These are phyloP conservation scores for Ceratoteleas bidentatus DNA, from an alignment of 1,140 invertebrate species.

Conservation along the genomic window DNA sequence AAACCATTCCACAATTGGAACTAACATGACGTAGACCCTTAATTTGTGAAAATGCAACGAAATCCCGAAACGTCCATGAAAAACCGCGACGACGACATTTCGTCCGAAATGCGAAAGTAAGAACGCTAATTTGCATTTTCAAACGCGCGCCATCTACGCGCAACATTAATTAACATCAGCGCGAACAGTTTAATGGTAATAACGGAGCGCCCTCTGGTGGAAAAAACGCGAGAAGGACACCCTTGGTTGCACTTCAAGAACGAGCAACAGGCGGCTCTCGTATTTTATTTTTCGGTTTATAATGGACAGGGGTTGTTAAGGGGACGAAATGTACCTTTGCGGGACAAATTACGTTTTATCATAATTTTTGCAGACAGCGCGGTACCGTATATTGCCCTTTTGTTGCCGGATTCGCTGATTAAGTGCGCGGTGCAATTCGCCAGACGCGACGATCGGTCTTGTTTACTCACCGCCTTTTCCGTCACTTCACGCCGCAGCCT, in stretches of 20 bases:
- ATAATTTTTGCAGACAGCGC: constrained; percentile 33
- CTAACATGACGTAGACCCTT: no score
- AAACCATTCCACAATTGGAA: no score
- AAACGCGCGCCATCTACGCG: no score
- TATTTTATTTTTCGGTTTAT: constrained; percentile 37
- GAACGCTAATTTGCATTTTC: no score
- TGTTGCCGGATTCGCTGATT: constrained; percentile 22
- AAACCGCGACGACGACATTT: no score
- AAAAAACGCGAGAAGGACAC: constrained; percentile 12
- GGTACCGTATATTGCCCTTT: constrained; percentile 11
- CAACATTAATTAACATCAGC: no score
- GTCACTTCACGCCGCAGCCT: background rate
- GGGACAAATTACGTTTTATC: constrained; percentile 33
- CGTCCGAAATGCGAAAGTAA: no score
- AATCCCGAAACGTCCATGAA: no score
- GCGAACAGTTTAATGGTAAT: no score
- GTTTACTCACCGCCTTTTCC: constrained; percentile 12
- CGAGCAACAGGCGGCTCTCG: constrained; percentile 45
- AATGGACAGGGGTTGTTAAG: constrained; percentile 37
- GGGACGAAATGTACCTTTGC: constrained; percentile 29
- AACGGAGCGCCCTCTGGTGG: no score
- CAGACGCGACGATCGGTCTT: constrained; percentile 24
- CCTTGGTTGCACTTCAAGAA: constrained; percentile 23
- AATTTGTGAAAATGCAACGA: no score
- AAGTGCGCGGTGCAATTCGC: constrained; percentile 15